Percentiles rank a stretch among this genome's conserved stretches.
Conservation (phyloP, 2,888 invertebrate genomes). For the Caradrina kadenii region DNA sequence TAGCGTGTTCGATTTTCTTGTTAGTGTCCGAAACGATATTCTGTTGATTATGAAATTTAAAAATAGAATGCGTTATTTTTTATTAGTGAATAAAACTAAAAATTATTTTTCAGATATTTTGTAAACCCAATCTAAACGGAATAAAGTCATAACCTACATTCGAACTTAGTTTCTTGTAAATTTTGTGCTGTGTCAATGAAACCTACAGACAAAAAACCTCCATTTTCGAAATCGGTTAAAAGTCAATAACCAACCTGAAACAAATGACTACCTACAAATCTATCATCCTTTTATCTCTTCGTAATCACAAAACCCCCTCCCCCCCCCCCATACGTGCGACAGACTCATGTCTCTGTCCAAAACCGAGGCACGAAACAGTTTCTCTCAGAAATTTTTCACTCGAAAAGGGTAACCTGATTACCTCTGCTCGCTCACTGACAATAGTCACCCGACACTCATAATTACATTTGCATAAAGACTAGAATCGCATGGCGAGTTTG, state of each 20-base stretch:
- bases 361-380: constrained; percentile 53
- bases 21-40: not conserved
- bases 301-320: not conserved
- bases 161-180: too few species aligned
- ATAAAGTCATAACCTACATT: too few species aligned
- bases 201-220: too few species aligned
- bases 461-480: constrained; percentile 78
- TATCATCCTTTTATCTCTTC: not conserved
- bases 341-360: constrained; percentile 24
- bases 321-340: not conserved
- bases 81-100: too few species aligned
- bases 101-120: too few species aligned
- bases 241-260: not conserved
- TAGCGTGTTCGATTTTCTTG: not conserved
- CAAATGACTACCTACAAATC: constrained; percentile 7
- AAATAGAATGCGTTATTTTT: too few species aligned
- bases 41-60: not conserved
- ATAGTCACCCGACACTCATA: constrained; percentile 73
- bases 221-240: too few species aligned
- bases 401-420: constrained; percentile 79
- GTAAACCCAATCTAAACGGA: too few species aligned
- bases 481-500: constrained; percentile 74
- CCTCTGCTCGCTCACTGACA: constrained; percentile 73
- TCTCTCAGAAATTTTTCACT: constrained; percentile 72
- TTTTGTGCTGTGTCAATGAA: too few species aligned